Evolutionary conservation across 1,140 invertebrate species (phyloP), one percentile per base, ranked within the genome.

Genomic region (Formica selysi): DNA sequence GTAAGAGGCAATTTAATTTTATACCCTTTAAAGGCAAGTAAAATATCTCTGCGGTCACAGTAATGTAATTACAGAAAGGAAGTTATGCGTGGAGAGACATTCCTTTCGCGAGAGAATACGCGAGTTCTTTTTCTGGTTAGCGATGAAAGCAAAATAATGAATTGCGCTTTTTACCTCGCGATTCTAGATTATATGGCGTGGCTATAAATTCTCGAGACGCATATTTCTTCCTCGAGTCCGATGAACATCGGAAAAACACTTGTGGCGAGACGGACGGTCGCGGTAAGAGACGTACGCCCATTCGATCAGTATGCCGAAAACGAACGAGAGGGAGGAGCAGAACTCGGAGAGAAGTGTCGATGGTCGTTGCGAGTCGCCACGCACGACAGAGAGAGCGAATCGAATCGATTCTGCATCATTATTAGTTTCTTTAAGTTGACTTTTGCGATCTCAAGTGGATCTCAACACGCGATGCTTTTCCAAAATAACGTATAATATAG

Each of bases 241-340:
- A 13, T 41, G 32, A 61, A 74, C 38, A 44, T 62, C 16, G 44
- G 64, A 16, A 16, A 74, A 83, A 74, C 38, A n/a, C 13, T 71
- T 48, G 36, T 36, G 19, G 41, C 10, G 36, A 32, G 41, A 41
- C 11, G 16, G 38, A 76, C 36, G 41, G 5, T 22, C 41, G 6
- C 41, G 41, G 22, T 16, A 36, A 80, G 48, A 70, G 48, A 70
- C 64, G 44, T 44, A 64, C 64, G 76, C 44, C 48, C 41, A 38
- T 74, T 83, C 68, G 79, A 83, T 83, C 57, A 83, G 79, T 73
- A 83, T 83, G 68, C 79, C 68, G 68, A 73, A 83, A 74, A 62
- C 68, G 68, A 83, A 83, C 68, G 79, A 83, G 32, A n/a, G 76
- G 44, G 41, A 70, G 57, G 79, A 81, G 38, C 68, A 38, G 67